These are phyloP conservation scores for Cuniculus paca DNA, from an alignment of 2,797 vertebrate species.

Conservation along the genomic window DNA sequence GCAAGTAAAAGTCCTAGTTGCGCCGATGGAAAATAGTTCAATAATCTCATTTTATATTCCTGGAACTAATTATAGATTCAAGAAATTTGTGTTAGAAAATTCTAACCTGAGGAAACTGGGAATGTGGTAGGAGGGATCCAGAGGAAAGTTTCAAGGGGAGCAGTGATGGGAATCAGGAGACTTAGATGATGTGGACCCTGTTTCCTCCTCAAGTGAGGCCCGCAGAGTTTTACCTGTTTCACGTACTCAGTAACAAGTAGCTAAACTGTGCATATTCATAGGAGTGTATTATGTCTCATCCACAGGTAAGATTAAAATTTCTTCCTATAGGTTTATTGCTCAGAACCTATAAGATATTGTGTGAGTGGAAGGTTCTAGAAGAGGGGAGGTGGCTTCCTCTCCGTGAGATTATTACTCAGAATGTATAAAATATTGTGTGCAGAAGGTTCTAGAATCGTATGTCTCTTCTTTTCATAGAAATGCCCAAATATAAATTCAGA, in stretches of 20 bases:
- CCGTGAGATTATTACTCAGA: background rate
- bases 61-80: background rate
- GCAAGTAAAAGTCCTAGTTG: background rate
- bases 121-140: background rate
- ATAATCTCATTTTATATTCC: background rate
- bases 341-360: background rate
- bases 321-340: background rate
- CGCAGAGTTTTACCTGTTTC: background rate
- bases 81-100: background rate
- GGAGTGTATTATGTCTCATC: background rate
- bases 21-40: background rate
- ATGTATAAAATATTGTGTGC: background rate
- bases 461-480: constrained; percentile 61
- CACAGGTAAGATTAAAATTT: background rate
- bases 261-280: background rate
- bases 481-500: constrained; percentile 20
- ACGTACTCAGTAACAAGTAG: background rate
- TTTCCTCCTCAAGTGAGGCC: background rate
- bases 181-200: background rate
- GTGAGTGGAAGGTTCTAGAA: background rate
- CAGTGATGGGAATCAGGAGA: background rate
- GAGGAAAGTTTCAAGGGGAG: background rate
- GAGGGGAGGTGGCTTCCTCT: background rate
- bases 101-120: background rate
- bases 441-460: background rate